Evolutionary conservation across 2,797 vertebrate genomes (phyloP), one percentile per base, ranked within the genome.

Genomic region (Xiphophorus birchmanni): DNA sequence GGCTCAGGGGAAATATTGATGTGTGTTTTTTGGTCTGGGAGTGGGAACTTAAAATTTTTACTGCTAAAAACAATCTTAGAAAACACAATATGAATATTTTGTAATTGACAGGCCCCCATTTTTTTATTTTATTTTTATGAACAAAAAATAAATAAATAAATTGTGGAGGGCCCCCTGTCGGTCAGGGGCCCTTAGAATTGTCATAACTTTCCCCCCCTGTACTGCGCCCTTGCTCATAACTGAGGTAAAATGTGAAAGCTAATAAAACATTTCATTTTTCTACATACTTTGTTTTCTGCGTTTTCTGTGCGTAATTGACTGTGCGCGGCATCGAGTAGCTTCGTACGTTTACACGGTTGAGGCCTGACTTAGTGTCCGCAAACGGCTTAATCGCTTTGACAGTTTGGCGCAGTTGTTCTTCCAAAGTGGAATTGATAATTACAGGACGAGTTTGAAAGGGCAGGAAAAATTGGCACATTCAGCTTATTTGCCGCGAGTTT

Each of bases 361-460:
- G 60, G 67, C 18, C 47, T 40, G 54, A 69, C 76, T 76, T 1
- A 29, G 37, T 50, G 18, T 9, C 45, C 65, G 74, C 75, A 74
- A 52, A 80, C 50, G 69, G 45, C 78, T 76, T n/a, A 74, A 83
- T 76, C 48, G 77, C 80, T 79, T 32, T 21, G 29, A 48, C 37
- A 32, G 69, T 89, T 90, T 79, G 76, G 67, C 56, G 32, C 67
- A 56, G 87, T 81, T 77, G 74, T 44, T 42, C 54, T 8, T 67
- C 84, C 63, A 76, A 83, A 91, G 79, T 83, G 76, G 44, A 84
- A 81, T 71, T 80, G 83, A 82, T 78, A 85, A 74, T 88, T 74
- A 80, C 75, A 80, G 83, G 76, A 75, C 56, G 2, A 18, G 67
- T 77, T 77, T 29, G 26, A 82, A 87, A 84, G 82, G 71, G 8